phyloP scores from a whole-genome alignment of 30 jellyfish, hydroid and myxozoan genomes.

The Aurelia sp. region DNA sequence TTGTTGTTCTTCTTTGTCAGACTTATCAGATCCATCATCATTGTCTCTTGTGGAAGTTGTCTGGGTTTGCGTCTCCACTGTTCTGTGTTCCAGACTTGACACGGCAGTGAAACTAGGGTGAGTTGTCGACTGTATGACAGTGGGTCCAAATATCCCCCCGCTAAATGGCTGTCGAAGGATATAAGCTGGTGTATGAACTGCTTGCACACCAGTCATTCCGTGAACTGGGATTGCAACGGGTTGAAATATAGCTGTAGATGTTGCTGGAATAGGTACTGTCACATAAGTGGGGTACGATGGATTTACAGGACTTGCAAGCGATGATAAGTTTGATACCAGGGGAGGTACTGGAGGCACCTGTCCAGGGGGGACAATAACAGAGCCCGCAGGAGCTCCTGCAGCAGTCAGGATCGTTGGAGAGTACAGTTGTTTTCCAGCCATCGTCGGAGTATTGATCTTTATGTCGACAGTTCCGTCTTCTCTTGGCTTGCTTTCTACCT shows the following conservation, averaged over 20 bases:
- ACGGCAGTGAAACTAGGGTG: constrained; percentile 56
- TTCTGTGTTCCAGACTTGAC: constrained; percentile 76
- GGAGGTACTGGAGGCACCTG: constrained; percentile 86
- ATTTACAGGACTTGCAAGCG: constrained; percentile 57
- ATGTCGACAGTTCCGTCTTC: constrained; percentile 82
- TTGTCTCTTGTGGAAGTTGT: constrained; percentile 45
- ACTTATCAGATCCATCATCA: constrained; percentile 7
- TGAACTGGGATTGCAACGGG: constrained; percentile 99
- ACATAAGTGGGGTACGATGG: constrained; percentile 95
- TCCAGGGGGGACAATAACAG: constrained; percentile 95
- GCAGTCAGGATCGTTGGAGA: constrained; percentile 51
- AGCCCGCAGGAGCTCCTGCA: constrained; percentile 59
- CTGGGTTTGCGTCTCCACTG: constrained; percentile 89
- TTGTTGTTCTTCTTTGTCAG: constrained; percentile 7
- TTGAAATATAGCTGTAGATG: constrained; percentile 97
- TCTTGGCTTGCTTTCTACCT: constrained; percentile 61
- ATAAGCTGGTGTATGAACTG: constrained; percentile 96
- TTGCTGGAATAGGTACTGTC: constrained; percentile 96
- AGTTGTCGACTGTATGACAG: constrained; percentile 37
- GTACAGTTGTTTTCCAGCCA: constrained; percentile 44
- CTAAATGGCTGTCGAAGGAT: constrained; percentile 93
- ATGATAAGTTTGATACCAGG: constrained; percentile 38
- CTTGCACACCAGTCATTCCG: constrained; percentile 81
- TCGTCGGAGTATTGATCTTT: constrained; percentile 69
- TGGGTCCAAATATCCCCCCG: constrained; percentile 87